Evolutionary conservation across 2,797 vertebrate species (phyloP).

Genomic region (Sebastes taczanowskii): DNA sequence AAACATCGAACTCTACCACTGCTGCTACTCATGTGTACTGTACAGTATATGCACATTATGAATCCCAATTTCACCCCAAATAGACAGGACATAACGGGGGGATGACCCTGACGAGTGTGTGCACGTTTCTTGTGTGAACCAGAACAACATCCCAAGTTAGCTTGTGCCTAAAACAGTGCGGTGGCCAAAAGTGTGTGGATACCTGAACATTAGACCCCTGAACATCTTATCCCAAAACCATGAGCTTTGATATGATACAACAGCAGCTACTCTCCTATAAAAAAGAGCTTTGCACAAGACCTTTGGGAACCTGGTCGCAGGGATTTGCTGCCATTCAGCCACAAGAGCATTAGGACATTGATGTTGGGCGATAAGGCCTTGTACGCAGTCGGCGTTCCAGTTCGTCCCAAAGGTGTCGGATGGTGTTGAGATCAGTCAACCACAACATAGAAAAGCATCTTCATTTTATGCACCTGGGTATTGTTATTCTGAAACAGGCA

Average conservation of each 20-base stretch:
- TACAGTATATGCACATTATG: neutral
- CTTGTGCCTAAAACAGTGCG: neutral
- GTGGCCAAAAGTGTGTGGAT: neutral
- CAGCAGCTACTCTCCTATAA: neutral
- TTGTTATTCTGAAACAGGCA: neutral
- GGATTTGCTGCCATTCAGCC: neutral
- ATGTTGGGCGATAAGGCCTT: neutral
- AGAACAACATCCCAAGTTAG: neutral
- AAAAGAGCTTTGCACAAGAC: neutral
- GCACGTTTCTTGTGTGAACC: neutral
- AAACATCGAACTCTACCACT: neutral
- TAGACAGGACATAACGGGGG: neutral
- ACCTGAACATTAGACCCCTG: neutral
- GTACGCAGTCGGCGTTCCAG: neutral
- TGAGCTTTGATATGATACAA: neutral
- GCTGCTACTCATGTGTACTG: neutral
- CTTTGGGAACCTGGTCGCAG: neutral
- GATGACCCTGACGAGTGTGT: neutral
- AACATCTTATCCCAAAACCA: neutral
- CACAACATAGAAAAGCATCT: neutral
- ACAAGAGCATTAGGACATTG: neutral
- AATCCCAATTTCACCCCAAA: constrained; percentile 5
- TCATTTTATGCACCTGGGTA: neutral
- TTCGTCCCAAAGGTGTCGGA: neutral
- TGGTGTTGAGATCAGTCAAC: neutral